phyloP scores from a whole-genome alignment of 2,888 invertebrate species.

The Eucriotettix oculatus region DNA sequence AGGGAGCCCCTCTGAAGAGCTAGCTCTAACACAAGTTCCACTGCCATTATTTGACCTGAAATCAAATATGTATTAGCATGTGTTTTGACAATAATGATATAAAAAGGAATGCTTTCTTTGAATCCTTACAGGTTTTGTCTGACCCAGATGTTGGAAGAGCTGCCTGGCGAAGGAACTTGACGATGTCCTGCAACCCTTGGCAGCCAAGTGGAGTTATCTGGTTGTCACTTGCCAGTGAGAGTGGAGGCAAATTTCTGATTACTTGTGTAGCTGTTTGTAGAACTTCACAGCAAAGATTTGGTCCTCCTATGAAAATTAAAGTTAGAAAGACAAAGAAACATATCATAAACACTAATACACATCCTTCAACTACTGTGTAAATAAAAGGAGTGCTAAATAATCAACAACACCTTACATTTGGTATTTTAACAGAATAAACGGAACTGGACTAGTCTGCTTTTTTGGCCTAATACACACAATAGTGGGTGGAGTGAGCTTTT shows the following conservation, averaged over 20 bases:
- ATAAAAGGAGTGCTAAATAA: background rate
- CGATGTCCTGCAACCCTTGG: conserved; percentile 36
- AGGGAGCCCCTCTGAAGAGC: conserved; percentile 42
- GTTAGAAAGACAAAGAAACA: background rate
- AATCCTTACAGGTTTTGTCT: conserved; percentile 24
- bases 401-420: too few relatives aligned
- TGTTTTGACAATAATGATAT: background rate
- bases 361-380: background rate
- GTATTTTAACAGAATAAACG: too few relatives aligned
- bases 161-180: conserved; percentile 32
- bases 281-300: conserved; percentile 38
- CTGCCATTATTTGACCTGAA: conserved; percentile 25
- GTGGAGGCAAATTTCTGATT: conserved; percentile 35
- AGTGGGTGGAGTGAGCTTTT: too few relatives aligned
- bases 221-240: conserved; percentile 39
- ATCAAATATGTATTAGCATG: background rate
- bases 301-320: conserved; percentile 17
- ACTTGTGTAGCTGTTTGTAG: conserved; percentile 37
- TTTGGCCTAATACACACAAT: too few relatives aligned
- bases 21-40: conserved; percentile 36
- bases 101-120: background rate
- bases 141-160: conserved; percentile 32
- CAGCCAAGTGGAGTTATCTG: conserved; percentile 34
- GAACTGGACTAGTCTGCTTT: too few relatives aligned
- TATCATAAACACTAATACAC: background rate